Base-by-base conservation (phyloP, 92 coral and sea anemone genomes). In the Heliopora coerulea region DNA sequence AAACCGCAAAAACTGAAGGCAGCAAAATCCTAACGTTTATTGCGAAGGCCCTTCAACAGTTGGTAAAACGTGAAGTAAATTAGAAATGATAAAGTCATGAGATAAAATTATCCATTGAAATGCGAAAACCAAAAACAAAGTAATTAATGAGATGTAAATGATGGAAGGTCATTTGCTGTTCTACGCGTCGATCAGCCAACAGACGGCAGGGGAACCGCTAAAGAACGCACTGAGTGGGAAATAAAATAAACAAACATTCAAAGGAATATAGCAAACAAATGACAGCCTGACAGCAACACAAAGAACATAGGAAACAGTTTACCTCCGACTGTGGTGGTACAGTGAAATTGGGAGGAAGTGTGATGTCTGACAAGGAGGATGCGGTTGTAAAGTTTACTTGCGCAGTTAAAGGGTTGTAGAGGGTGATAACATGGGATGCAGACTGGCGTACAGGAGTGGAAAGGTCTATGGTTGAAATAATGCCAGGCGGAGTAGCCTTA, bases 281-380 rank as follows among this genome's bases (percentile, higher is more conserved):
- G n/a, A 8, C 31, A 24, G n/a, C n/a, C 23, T 13, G 2, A 28
- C 10, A 59, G 20, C 27, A 20, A 11, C 0, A 26, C 11, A 4
- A 50, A 50, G 4, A 23, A 5, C 6, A 50, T 5, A 6, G 3
- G 9, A 30, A 31, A 52, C 14, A 35, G 59, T 80, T 70, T 49
- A 93, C 98, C 89, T 93, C 98, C 3, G 98, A 93, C 21, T 79
- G 63, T 1, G 98, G 91, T 0, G 98, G 98, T 2, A 93, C 92
- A 6, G 96, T 93, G 77, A 93, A 93, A 81, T 75, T 90, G 19
- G 98, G 98, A 3, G 98, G 96, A 46, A 93, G 61, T 79, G 85
- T 96, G 26, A 93, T 80, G 52, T 93, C 98, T 3, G 93, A 77
- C 21, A 90, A 86, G 25, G 96, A 80, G 49, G 96, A 87, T 82